Base-by-base conservation (phyloP, 2,113 vertebrate species). In the Brachyistius frenatus region DNA sequence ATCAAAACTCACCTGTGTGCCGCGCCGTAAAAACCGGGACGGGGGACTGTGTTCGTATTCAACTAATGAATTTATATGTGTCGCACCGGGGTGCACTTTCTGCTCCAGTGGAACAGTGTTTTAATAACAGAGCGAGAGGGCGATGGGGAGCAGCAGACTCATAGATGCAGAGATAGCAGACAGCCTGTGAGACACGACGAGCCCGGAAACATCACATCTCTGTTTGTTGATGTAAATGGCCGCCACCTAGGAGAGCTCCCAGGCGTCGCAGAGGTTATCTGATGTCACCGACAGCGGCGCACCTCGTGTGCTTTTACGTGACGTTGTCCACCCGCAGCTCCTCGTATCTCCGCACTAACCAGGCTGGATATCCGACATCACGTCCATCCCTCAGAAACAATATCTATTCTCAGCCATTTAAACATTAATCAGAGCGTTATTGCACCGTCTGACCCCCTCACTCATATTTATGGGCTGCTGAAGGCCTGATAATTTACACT, bases 361-460 rank as follows among this genome's bases (percentile, higher is more conserved):
- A 16, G 14, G 6, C 64, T 68, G 3, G 74, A 77, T 70, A 73
- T 71, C 76, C 52, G 36, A 58, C 71, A 71, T 44, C 60, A 23
- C 14, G 4, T 76, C 78, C 61, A 78, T 76, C 70, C 69, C 74
- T 85, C 78, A 76, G 23, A 39, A 65, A 78, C 33, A 46, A 39
- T 37, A 70, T 70, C 71, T 5, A 39, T 71, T 66, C 69, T 15
- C 37, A 0, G 52, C 53, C 75, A 55, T 69, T 90, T 76, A 76
- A 89, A 81, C 86, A 85, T 91, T 89, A 73, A 90, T 91, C 75
- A 14, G 44, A 16, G 46, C 23, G 30, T 64, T 88, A 86, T 78
- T 72, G 69, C 76, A 31, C 37, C 3, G 35, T 63, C 77, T 81
- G 85, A 91, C 86, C 88, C 77, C 61, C 31, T 58, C 80, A 55